Percentiles rank a stretch among this genome's conserved stretches.
Conservation (phyloP, 2,888 invertebrate genomes). For the Acronicta aceris region DNA sequence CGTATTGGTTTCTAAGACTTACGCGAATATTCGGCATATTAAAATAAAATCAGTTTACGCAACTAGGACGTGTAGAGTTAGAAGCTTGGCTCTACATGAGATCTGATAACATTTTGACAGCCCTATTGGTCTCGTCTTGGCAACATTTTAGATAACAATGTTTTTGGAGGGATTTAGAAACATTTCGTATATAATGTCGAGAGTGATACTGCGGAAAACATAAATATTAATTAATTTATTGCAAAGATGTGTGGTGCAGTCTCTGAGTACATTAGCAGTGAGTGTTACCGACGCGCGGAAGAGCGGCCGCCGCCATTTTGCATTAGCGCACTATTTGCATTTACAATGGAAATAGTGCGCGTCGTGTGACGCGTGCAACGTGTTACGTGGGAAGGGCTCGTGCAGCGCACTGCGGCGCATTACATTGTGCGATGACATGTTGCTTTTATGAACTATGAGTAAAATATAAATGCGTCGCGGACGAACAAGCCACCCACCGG, state of each 20-base stretch:
- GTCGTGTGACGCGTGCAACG: slow-evolving; percentile 57
- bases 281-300: slow-evolving; percentile 10
- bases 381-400: slow-evolving; percentile 60
- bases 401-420: slow-evolving; percentile 33
- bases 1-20: too few relatives aligned
- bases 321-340: slow-evolving; percentile 79
- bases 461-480: not conserved
- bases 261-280: not conserved
- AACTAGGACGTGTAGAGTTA: too few relatives aligned
- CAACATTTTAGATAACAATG: too few relatives aligned
- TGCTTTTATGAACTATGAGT: slow-evolving; percentile 6
- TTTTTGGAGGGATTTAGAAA: too few relatives aligned
- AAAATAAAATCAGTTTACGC: too few relatives aligned
- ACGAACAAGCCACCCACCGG: not conserved
- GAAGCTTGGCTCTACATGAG: too few relatives aligned
- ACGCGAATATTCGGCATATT: too few relatives aligned
- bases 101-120: too few relatives aligned
- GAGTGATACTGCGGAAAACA: too few relatives aligned
- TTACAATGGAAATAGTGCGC: slow-evolving; percentile 66
- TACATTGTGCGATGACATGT: slow-evolving; percentile 45
- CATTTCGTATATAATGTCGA: too few relatives aligned
- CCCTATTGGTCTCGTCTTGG: too few relatives aligned
- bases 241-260: not conserved
- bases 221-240: too few relatives aligned
- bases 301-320: slow-evolving; percentile 67